phyloP scores from a whole-genome alignment of 2,113 vertebrate species.

The Catharus fuscescens region DNA sequence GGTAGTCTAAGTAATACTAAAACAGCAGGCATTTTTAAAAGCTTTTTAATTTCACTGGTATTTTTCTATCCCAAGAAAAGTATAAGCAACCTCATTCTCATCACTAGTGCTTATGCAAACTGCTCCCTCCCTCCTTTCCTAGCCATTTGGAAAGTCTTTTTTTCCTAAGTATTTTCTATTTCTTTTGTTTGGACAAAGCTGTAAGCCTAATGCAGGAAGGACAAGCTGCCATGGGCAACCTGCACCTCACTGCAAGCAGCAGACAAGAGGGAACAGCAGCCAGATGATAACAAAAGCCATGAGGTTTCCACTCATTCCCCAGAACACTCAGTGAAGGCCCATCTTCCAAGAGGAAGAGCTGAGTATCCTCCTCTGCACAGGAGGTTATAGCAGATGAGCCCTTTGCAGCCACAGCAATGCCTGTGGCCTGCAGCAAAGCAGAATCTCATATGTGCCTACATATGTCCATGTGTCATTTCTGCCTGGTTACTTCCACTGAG shows the following conservation, averaged over 20 bases:
- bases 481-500: not conserved
- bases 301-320: not conserved
- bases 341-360: not conserved
- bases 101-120: not conserved
- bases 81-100: not conserved
- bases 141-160: not conserved
- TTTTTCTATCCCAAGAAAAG: not conserved
- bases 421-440: not conserved
- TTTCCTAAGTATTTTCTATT: not conserved
- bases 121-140: not conserved
- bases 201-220: not conserved
- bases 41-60: not conserved
- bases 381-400: not conserved
- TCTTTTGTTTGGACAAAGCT: not conserved
- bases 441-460: fast-evolving
- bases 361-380: not conserved
- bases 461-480: not conserved
- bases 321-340: not conserved
- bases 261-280: not conserved
- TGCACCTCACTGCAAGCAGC: not conserved
- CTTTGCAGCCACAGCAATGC: not conserved
- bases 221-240: not conserved
- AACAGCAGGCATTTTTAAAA: not conserved
- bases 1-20: not conserved
- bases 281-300: not conserved